Base-by-base conservation (phyloP, 1,140 invertebrate species). In the Penaeus chinensis region DNA sequence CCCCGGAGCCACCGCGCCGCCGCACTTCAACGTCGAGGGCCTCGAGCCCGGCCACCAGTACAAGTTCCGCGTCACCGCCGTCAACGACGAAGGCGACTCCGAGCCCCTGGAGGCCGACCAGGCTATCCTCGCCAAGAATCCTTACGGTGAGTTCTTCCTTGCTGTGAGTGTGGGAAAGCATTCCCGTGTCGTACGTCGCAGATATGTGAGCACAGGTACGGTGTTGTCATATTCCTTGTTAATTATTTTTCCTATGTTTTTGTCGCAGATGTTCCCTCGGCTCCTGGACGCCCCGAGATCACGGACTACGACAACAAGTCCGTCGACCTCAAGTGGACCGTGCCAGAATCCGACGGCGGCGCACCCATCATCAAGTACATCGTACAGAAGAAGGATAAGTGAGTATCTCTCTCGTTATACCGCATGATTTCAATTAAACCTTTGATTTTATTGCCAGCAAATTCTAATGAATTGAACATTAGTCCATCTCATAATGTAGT, bases 351-450 rank as follows among this genome's bases (percentile, higher is more conserved):
- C 87, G 98, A 99, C 92, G 98, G 98, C 86, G 99, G 99, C 37
- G 96, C 98, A 42, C 96, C 97, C 13, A 97, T 99, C 91, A 96
- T 96, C 91, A 98, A 98, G 93, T 99, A 99, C 92, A 96, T 99
- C 78, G 97, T 99, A 91, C 98, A 99, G 93, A 99, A 99, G 94
- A 97, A 98, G 92, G 96, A 97, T 91, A 95, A 95, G 90, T 94
- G 93, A 91, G 90, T 74, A 32, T 20, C 27, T 22, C 19, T 16
- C n/a, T 54, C 24, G 13, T n/a, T 13, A 37, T 18, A 54, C 1
- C 22, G 63, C 42, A 84, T 71, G 47, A 69, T 37, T 18, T n/a
- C 65, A 54, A 11, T 32, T 8, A 71, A 24, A 32, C 18, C 19
- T 32, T 20, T 71, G 3, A 71, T 32, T 32, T 0, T 32, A n/a